These are phyloP conservation scores for Cerastis rubricosa DNA, from an alignment of 2,888 invertebrate species.

Conservation along the genomic window DNA sequence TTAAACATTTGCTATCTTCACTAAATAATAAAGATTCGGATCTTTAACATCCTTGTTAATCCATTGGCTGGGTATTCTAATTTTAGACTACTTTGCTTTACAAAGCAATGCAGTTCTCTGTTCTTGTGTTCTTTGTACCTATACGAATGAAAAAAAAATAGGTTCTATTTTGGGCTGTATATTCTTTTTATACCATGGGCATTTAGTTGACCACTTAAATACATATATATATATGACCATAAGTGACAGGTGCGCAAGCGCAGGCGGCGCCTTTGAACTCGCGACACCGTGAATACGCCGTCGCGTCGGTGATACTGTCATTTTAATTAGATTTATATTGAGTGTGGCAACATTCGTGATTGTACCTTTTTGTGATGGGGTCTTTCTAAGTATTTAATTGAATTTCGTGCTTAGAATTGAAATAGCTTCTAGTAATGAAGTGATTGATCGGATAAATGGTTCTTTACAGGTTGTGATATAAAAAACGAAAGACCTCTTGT, in stretches of 20 bases:
- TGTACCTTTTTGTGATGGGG: neutral
- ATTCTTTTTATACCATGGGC: neutral
- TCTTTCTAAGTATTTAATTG: neutral
- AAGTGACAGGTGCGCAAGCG: slow-evolving; percentile 55
- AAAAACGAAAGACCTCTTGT: no score
- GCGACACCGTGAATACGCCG: neutral
- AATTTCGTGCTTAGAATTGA: neutral
- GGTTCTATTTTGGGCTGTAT: neutral
- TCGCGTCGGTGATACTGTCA: slow-evolving; percentile 23
- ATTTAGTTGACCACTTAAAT: neutral
- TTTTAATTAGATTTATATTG: slow-evolving; percentile 46
- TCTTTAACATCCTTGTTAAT: neutral
- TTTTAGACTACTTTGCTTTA: neutral
- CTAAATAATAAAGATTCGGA: neutral
- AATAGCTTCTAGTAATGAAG: neutral
- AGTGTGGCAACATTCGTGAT: neutral
- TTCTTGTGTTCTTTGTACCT: no score
- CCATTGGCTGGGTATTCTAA: neutral
- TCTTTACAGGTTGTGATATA: neutral
- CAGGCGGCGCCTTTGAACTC: slow-evolving; percentile 44
- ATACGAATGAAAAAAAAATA: no score
- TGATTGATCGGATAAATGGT: neutral
- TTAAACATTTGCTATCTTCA: no score
- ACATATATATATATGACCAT: slow-evolving; percentile 28
- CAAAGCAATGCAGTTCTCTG: neutral